Evolutionary conservation across 2,888 invertebrate genomes (phyloP).

Genomic region (Cerceris ruficornis): DNA sequence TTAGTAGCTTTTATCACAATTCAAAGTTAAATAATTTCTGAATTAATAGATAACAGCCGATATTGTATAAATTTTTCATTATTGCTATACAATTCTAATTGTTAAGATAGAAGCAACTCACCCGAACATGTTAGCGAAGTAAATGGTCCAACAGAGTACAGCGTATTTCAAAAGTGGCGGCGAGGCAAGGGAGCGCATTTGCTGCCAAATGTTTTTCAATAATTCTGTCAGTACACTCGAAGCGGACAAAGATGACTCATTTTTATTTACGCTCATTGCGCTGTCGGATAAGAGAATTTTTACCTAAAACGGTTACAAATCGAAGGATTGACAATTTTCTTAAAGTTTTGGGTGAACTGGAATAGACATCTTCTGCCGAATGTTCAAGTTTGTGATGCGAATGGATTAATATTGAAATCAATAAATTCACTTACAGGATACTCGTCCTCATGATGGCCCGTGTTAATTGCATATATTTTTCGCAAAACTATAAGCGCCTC

Average conservation of each 20-base stretch:
- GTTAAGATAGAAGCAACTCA: slow-evolving; percentile 70
- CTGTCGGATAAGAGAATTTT: slow-evolving; percentile 57
- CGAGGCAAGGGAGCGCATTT: slow-evolving; percentile 84
- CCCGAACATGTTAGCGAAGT: slow-evolving; percentile 88
- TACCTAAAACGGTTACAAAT: slow-evolving; percentile 45
- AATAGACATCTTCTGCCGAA: too few species aligned
- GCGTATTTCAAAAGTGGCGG: slow-evolving; percentile 84
- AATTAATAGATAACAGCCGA: too few species aligned
- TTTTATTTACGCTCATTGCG: slow-evolving; percentile 19
- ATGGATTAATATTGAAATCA: neutral
- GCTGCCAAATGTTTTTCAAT: slow-evolving; percentile 83
- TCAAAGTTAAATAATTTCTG: too few species aligned
- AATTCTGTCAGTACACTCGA: slow-evolving; percentile 74
- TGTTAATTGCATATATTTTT: slow-evolving; percentile 85
- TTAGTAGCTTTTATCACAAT: too few species aligned
- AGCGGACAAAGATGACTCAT: slow-evolving; percentile 19
- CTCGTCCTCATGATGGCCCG: slow-evolving; percentile 80
- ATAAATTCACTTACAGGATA: slow-evolving; percentile 82
- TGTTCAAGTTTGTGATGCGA: too few species aligned
- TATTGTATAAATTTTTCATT: neutral
- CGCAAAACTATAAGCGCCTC: slow-evolving; percentile 85
- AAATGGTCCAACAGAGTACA: slow-evolving; percentile 84
- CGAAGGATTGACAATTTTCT: neutral
- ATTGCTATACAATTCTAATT: neutral
- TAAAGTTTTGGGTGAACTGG: too few species aligned